Base-by-base conservation (phyloP, 2,888 invertebrate species). In the Nomada hirtipes region DNA sequence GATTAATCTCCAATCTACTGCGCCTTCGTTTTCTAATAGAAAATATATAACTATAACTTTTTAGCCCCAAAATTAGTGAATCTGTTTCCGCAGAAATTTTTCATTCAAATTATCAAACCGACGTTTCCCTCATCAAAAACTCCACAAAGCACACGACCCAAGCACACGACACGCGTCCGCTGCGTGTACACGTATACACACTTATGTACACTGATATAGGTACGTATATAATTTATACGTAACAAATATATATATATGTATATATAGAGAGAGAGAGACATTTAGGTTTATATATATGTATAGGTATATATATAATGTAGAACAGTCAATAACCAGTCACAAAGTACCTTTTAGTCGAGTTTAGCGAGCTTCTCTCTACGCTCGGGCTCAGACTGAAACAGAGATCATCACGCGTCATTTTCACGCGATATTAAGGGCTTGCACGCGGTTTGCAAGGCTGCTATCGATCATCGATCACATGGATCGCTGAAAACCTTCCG, bases 331-430 rank as follows among this genome's bases (percentile, higher is more conserved):
- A 93, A 92, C 93, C 93, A 93, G 91, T 93, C 91, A 93, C 93
- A 92, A 92, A 93, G 92, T 93, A 93, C 93, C 93, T 93, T 93
- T 93, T 93, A 91, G 93, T 91, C 92, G 93, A 92, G 89, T 93
- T 72, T 91, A 93, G 92, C 92, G 92, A 93, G 92, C 92, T 92
- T 93, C 93, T 93, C 92, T 93, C 92, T 91, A 93, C 91, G 91
- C 93, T 93, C 92, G 92, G 93, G 93, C 90, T 93, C 93, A 93
- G 91, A 93, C 93, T 93, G 93, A 93, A 93, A 93, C 93, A 93
- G 92, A 93, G 92, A 93, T 93, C 91, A 88, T 88, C 86, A 93
- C 93, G 92, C 92, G 92, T 91, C 91, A 93, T 93, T 92, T 89
- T 86, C 76, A 87, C 92, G 92, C 92, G 90, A 77, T 59, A 85